phyloP scores from a whole-genome alignment of 2,888 invertebrate genomes.

The Sepioteuthis lessoniana region DNA sequence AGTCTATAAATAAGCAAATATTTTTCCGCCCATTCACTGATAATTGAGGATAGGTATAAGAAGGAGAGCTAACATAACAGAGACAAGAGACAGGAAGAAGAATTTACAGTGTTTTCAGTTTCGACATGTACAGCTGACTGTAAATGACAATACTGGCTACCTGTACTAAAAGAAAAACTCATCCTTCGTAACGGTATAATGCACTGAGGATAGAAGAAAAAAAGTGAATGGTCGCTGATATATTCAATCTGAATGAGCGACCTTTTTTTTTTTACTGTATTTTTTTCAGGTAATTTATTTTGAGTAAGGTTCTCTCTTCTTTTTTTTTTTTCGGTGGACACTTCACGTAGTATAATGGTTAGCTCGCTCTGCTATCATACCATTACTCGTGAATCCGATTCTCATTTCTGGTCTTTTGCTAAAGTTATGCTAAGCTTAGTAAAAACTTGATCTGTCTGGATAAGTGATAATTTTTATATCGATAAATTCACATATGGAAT shows the following conservation, averaged over 20 bases:
- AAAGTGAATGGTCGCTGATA: not conserved
- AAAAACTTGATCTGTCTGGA: no score
- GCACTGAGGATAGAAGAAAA: not conserved
- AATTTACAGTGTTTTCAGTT: not conserved
- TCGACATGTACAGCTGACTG: not conserved
- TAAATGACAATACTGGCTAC: not conserved
- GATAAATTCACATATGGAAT: no score
- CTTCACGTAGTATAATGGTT: no score
- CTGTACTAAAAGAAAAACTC: not conserved
- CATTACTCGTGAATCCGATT: no score
- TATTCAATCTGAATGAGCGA: not conserved
- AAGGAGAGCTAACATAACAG: not conserved
- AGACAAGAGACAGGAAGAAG: not conserved
- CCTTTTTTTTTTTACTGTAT: not conserved
- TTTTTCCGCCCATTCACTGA: slow-evolving; percentile 2
- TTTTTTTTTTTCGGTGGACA: no score
- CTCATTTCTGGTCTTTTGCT: no score
- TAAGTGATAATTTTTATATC: no score
- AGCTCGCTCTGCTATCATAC: no score
- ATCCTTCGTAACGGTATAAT: no score
- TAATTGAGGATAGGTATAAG: not conserved
- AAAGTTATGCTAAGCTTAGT: no score
- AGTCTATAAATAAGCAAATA: not conserved
- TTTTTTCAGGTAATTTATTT: not conserved
- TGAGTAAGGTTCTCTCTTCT: not conserved